Conservation (phyloP, 1,140 invertebrate genomes). For the Drosophila parvula region DNA sequence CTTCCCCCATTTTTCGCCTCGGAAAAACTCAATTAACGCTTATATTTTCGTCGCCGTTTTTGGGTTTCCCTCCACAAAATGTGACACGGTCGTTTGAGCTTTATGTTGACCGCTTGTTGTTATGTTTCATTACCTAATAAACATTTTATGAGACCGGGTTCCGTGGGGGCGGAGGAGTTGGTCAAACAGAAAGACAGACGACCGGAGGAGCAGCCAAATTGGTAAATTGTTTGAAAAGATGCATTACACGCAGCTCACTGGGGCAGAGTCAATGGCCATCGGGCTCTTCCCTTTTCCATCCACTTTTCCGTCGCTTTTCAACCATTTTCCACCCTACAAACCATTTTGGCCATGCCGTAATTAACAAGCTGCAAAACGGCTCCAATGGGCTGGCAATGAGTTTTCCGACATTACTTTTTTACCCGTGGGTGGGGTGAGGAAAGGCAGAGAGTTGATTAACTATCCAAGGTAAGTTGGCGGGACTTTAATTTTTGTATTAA, state of each 20-base stretch:
- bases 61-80: slow-evolving; percentile 43
- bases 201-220: slow-evolving; percentile 50
- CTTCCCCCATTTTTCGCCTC: slow-evolving; percentile 2
- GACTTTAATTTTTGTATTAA: not conserved
- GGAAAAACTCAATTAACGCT: slow-evolving; percentile 71
- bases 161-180: slow-evolving; percentile 17
- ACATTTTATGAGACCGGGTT: slow-evolving; percentile 66
- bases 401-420: slow-evolving; percentile 30
- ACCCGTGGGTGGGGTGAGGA: not conserved
- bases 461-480: not conserved
- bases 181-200: slow-evolving; percentile 50
- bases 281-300: slow-evolving; percentile 1
- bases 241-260: slow-evolving; percentile 50
- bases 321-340: slow-evolving; percentile 13
- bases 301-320: slow-evolving; percentile 8
- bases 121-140: slow-evolving; percentile 80
- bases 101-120: slow-evolving; percentile 68
- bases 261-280: slow-evolving; percentile 32
- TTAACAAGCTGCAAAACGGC: slow-evolving; percentile 67
- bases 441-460: slow-evolving; percentile 1
- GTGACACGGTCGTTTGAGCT: slow-evolving; percentile 65
- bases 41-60: slow-evolving; percentile 33
- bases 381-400: slow-evolving; percentile 64
- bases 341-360: slow-evolving; percentile 50
- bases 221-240: slow-evolving; percentile 80